Base-by-base conservation (phyloP, 2,888 invertebrate genomes). In the Oithona nana region DNA sequence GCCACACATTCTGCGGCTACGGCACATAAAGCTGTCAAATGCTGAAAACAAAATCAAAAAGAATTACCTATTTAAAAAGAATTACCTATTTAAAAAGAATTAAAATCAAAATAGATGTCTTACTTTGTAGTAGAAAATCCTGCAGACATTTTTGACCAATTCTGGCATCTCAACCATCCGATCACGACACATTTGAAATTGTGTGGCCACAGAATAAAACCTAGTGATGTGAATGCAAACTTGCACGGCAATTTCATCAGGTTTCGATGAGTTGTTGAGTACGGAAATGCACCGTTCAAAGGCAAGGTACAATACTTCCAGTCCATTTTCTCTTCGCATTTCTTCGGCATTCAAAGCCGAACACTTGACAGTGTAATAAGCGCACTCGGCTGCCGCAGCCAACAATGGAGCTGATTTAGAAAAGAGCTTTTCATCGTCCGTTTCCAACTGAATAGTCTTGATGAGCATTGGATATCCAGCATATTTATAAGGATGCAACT, bases 331-430 rank as follows among this genome's bases (percentile, higher is more conserved):
- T 22, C 62, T 76, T 61, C 97, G 77, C 66, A 98, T 76, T 73
- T 99, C 97, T 75, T 99, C 97, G 0, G 97, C 98, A 74, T 98
- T 99, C 51, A 99, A 76, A 13, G 94, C 86, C 0, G 95, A 95
- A 74, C 95, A 95, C 68, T 86, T 83, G 2, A 98, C 89, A 0
- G 97, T 98, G 70, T 94, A 90, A 75, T 90, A 95, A 59, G 93
- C 90, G 30, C 98, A 80, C 73, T 94, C 92, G 66, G 87, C 86
- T 2, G 97, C 93, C 22, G 94, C 89, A 0, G 88, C 83, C 67
- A 99, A 75, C 49, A 98, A 74, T 28, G 86, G 86, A 1, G 75
- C 66, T 62, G 71, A 69, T 73, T 88, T 88, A 2, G 86, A 86
- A 76, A 99, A 98, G 68, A 99, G 75, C 68, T 84, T 81, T 64